Percentiles rank a stretch among this genome's conserved stretches.
phyloP scores from a whole-genome alignment of 2,797 vertebrate genomes.

The Hapalemur alaotrensis region DNA sequence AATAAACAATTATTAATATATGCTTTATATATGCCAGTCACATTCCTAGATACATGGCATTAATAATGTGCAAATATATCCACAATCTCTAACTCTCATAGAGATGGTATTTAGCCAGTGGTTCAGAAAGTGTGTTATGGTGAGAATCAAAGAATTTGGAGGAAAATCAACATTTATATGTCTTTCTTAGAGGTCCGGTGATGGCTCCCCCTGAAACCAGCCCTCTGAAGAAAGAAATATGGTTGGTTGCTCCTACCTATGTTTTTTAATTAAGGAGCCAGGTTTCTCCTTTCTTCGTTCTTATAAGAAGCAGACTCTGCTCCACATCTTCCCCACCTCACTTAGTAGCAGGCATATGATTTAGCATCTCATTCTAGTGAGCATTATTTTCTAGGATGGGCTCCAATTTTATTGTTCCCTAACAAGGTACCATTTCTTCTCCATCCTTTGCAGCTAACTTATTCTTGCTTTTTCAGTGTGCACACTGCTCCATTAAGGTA shows the following conservation, averaged over 20 bases:
- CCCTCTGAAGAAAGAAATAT: neutral
- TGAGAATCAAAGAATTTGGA: neutral
- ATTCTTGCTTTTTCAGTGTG: neutral
- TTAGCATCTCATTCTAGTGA: neutral
- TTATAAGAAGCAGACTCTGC: neutral
- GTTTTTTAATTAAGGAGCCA: neutral
- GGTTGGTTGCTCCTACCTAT: too few relatives aligned
- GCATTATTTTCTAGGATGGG: neutral
- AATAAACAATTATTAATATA: neutral
- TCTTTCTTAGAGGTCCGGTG: neutral
- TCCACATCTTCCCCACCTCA: neutral
- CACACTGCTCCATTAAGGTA: neutral
- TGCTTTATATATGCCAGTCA: neutral
- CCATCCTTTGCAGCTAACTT: neutral
- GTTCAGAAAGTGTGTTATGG: neutral
- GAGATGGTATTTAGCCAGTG: neutral
- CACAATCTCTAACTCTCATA: neutral
- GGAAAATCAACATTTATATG: neutral
- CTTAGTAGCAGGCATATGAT: neutral
- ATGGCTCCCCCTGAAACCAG: neutral
- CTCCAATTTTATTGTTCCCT: neutral
- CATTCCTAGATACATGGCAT: neutral
- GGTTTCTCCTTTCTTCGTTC: neutral
- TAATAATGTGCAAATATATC: neutral
- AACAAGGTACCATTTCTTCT: neutral